Conservation (phyloP, 1,140 invertebrate species). For the Microplitis demolitor region DNA sequence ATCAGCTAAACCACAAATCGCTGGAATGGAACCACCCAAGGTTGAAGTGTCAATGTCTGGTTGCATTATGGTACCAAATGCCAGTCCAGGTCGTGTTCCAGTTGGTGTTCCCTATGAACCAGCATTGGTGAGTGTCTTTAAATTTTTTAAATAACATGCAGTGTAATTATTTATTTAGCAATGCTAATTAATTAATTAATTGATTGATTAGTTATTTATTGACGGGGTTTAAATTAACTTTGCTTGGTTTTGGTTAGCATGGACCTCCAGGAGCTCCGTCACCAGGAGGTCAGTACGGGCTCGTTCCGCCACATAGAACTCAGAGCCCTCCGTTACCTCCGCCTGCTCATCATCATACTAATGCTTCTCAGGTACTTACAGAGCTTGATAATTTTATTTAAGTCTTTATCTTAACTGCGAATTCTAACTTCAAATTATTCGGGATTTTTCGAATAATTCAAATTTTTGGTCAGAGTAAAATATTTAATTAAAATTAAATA, state of each 20-base stretch:
- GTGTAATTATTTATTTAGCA: background rate
- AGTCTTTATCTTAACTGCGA: too few relatives aligned
- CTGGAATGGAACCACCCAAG: constrained; percentile 64
- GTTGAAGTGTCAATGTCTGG: constrained; percentile 64
- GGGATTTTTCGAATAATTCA: too few relatives aligned
- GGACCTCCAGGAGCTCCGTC: constrained; percentile 54
- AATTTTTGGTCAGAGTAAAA: too few relatives aligned
- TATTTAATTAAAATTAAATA: too few relatives aligned
- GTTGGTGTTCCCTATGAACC: constrained; percentile 66
- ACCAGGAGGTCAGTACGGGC: constrained; percentile 55
- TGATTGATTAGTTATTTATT: background rate
- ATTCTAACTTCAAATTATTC: too few relatives aligned
- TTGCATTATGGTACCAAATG: constrained; percentile 67
- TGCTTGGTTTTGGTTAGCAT: constrained; percentile 56
- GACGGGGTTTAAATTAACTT: constrained; percentile 32
- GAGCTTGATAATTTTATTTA: constrained; percentile 10
- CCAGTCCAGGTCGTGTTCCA: constrained; percentile 65
- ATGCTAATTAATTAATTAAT: background rate
- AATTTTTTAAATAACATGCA: background rate
- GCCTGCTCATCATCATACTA: constrained; percentile 80
- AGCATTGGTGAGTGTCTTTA: constrained; percentile 68
- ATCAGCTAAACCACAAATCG: constrained; percentile 49
- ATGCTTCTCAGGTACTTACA: constrained; percentile 73
- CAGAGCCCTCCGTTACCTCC: constrained; percentile 71
- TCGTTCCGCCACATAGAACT: constrained; percentile 56